phyloP scores from a whole-genome alignment of 2,888 invertebrate species.

The Drosophila hamatofila region DNA sequence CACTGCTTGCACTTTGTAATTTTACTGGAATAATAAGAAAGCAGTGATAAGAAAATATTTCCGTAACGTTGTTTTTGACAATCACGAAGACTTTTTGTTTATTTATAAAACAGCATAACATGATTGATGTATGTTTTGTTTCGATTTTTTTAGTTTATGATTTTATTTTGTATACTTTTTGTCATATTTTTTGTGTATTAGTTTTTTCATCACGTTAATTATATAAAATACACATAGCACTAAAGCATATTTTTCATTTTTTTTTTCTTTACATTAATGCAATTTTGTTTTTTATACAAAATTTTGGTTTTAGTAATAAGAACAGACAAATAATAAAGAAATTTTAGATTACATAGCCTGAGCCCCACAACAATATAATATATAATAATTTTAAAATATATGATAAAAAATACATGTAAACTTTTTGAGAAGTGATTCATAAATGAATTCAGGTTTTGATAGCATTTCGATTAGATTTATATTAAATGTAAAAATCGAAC shows the following conservation, averaged over 20 bases:
- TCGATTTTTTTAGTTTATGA: constrained; percentile 51
- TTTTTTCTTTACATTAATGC: constrained; percentile 69
- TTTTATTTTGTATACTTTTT: constrained; percentile 65
- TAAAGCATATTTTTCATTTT: constrained; percentile 71
- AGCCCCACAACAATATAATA: constrained; percentile 68
- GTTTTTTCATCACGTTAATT: constrained; percentile 51
- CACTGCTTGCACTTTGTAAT: constrained; percentile 15
- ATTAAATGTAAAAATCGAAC: constrained; percentile 4
- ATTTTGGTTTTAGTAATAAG: constrained; percentile 66
- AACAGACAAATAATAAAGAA: constrained; percentile 44
- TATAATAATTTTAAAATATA: constrained; percentile 9
- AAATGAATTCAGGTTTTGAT: constrained; percentile 35
- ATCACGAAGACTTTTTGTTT: constrained; percentile 37
- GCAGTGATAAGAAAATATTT: constrained; percentile 18
- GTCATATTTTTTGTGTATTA: constrained; percentile 54
- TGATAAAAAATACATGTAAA: constrained; percentile 29
- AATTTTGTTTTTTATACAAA: constrained; percentile 64
- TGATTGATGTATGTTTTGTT: constrained; percentile 51
- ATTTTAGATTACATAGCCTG: constrained; percentile 69
- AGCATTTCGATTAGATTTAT: neutral
- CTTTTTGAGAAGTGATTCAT: constrained; percentile 12
- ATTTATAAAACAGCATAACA: constrained; percentile 71
- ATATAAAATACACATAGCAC: constrained; percentile 61
- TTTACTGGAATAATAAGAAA: neutral
- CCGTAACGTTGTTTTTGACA: constrained; percentile 10